Evolutionary conservation across 2,797 vertebrate species (phyloP).

Genomic region (Schizopygopsis malacanthus): DNA sequence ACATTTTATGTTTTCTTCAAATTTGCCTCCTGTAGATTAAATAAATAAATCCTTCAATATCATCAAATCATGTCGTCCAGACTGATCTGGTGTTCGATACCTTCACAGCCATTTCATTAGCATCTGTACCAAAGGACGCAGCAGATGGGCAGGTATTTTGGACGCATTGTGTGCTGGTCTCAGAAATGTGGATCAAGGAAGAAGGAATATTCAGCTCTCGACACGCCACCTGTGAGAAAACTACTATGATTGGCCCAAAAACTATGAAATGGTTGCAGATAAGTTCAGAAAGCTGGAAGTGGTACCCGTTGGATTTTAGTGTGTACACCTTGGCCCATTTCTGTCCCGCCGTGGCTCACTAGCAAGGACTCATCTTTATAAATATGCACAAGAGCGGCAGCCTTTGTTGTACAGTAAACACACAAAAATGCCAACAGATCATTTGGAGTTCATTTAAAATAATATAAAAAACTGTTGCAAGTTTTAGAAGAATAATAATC

Average conservation of each 20-base stretch:
- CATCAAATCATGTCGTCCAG: neutral
- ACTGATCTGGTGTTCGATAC: constrained; percentile 64
- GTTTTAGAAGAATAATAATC: constrained; percentile 68
- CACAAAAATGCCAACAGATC: neutral
- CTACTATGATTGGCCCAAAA: neutral
- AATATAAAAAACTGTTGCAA: neutral
- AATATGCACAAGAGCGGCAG: constrained; percentile 84
- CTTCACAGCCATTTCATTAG: constrained; percentile 91
- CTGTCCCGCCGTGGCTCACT: constrained; percentile 82
- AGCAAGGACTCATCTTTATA: constrained; percentile 86
- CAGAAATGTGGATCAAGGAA: constrained; percentile 84
- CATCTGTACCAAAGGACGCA: constrained; percentile 86
- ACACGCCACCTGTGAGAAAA: constrained; percentile 83
- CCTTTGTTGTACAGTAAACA: constrained; percentile 66
- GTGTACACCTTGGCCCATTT: constrained; percentile 87
- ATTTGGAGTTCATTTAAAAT: constrained; percentile 9
- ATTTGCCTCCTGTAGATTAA: neutral
- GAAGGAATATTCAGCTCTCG: constrained; percentile 84
- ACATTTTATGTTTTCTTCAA: neutral
- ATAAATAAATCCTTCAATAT: neutral
- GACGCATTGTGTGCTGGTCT: constrained; percentile 84
- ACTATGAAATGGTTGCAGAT: neutral
- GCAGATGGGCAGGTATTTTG: constrained; percentile 84
- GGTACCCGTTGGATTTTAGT: constrained; percentile 88
- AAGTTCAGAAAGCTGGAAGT: neutral